Conservation (phyloP, 2,797 vertebrate genomes). For the Spinus olivaceus region DNA sequence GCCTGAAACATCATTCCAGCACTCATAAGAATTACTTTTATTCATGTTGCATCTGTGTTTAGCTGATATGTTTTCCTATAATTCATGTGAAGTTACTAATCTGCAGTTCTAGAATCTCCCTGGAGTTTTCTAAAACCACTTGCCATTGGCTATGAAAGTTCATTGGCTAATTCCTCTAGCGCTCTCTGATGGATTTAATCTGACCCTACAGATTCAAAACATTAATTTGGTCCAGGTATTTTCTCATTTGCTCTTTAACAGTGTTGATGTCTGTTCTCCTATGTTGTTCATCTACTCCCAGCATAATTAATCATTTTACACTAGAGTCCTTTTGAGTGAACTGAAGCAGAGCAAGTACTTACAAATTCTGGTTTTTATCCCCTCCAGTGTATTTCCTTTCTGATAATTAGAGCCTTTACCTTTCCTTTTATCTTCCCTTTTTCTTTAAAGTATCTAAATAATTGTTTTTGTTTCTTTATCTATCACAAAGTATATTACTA, state of each 20-base stretch:
- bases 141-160: constrained; percentile 16
- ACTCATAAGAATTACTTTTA: not conserved
- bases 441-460: constrained; percentile 19
- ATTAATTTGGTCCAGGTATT: constrained; percentile 49
- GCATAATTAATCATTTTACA: constrained; percentile 58
- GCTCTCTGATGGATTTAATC: not conserved
- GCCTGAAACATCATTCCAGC: not conserved
- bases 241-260: constrained; percentile 30
- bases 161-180: constrained; percentile 10
- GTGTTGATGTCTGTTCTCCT: constrained; percentile 24
- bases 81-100: not conserved
- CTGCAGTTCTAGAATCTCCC: not conserved
- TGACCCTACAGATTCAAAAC: constrained; percentile 2
- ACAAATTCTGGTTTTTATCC: not conserved
- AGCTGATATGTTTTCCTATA: not conserved
- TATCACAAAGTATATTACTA: not conserved
- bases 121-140: not conserved
- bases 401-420: constrained; percentile 33
- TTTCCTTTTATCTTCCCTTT: constrained; percentile 23
- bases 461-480: not conserved
- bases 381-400: constrained; percentile 28
- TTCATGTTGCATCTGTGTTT: not conserved
- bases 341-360: constrained; percentile 44
- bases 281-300: constrained; percentile 41
- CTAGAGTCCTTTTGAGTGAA: constrained; percentile 39